Percentiles rank a stretch among this genome's conserved stretches.
These are phyloP conservation scores for Muscicapa comitata DNA, from an alignment of 2,797 vertebrate genomes.

Conservation along the genomic window DNA sequence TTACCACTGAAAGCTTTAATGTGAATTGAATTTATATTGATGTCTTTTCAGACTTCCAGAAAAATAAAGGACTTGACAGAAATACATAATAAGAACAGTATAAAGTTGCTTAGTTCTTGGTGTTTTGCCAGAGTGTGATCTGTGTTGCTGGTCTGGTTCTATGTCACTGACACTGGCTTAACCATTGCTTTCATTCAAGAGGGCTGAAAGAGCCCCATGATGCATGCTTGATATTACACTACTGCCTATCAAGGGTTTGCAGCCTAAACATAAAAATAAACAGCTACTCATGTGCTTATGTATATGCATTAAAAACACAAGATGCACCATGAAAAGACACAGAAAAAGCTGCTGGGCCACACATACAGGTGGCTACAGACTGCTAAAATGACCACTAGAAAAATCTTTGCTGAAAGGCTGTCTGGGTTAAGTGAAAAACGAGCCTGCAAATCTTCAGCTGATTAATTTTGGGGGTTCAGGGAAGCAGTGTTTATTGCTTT, in stretches of 20 bases:
- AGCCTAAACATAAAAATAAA: neutral
- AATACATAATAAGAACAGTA: neutral
- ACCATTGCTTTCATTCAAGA: neutral
- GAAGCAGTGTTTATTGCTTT: neutral
- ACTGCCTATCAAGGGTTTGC: neutral
- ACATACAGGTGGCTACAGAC: neutral
- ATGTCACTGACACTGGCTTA: neutral
- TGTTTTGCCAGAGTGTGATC: neutral
- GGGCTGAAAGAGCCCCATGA: neutral
- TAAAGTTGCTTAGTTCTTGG: neutral
- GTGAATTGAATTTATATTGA: neutral
- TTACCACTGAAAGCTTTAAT: neutral
- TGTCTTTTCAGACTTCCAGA: neutral
- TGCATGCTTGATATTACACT: neutral
- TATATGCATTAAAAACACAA: neutral
- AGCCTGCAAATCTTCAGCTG: neutral
- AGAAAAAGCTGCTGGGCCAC: neutral
- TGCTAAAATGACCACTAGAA: neutral
- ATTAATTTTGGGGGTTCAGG: neutral
- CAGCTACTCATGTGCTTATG: rapidly evolving
- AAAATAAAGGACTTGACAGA: neutral
- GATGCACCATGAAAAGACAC: neutral
- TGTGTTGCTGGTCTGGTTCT: neutral
- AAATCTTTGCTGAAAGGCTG: neutral
- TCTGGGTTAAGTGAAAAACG: neutral